Evolutionary conservation across 1,140 invertebrate species (phyloP).

Genomic region (Drosophila repleta): DNA sequence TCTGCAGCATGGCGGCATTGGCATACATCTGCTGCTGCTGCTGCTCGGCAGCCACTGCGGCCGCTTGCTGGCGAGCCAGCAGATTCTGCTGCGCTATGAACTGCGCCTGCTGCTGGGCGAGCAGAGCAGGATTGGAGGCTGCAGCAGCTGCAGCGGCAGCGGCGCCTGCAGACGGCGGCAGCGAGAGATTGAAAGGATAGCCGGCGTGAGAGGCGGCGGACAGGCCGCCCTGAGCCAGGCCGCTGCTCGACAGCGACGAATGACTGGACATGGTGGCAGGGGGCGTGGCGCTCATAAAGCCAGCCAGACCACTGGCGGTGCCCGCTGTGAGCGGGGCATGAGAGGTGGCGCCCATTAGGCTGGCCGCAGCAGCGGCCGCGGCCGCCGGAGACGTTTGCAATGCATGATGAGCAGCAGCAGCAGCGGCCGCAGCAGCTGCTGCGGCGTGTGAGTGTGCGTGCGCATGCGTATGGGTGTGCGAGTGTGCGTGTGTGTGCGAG

Average conservation of each 20-base stretch:
- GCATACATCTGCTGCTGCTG: constrained; percentile 72
- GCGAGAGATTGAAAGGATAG: constrained; percentile 63
- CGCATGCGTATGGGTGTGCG: constrained; percentile 45
- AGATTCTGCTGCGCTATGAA: constrained; percentile 83
- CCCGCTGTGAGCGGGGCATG: constrained; percentile 45
- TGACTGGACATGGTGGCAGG: constrained; percentile 44
- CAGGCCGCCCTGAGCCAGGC: constrained; percentile 25
- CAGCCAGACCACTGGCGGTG: constrained; percentile 43
- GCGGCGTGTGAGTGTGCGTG: constrained; percentile 50
- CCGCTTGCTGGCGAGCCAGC: constrained; percentile 75
- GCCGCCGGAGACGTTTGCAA: constrained; percentile 58
- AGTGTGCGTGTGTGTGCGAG: constrained; percentile 61
- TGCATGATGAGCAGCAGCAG: constrained; percentile 58
- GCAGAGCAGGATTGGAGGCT: constrained; percentile 63
- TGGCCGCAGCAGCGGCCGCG: constrained; percentile 27
- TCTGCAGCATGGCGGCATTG: constrained; percentile 68
- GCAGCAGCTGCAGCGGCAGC: constrained; percentile 59
- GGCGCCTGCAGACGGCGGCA: constrained; percentile 50
- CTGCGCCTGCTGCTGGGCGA: constrained; percentile 83
- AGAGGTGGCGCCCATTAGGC: constrained; percentile 27
- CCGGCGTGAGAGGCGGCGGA: constrained; percentile 14
- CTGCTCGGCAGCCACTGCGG: constrained; percentile 71
- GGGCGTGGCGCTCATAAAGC: constrained; percentile 41
- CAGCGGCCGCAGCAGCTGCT: constrained; percentile 49
- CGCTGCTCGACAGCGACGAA: constrained; percentile 48